Conservation (phyloP, 2,113 vertebrate genomes). For the Kryptolebias marmoratus region DNA sequence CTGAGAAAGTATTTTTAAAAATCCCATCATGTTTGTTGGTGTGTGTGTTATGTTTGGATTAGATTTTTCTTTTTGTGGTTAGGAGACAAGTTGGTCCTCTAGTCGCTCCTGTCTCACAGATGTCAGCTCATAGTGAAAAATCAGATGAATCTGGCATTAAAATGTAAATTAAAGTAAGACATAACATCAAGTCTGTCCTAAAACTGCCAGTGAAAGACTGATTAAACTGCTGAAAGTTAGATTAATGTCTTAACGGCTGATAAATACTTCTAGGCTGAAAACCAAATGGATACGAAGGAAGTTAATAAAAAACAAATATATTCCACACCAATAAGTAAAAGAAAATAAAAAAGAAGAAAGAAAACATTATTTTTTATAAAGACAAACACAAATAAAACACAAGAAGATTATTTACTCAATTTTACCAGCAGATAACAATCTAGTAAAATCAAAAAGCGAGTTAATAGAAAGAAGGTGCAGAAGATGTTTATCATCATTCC, state of each 20-base stretch:
- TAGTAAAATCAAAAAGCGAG: constrained; percentile 42
- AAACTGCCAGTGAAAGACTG: constrained; percentile 21
- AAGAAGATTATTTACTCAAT: constrained; percentile 15
- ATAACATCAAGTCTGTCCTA: constrained; percentile 17
- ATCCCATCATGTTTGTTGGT: background rate
- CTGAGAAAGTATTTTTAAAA: background rate
- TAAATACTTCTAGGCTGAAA: constrained; percentile 1
- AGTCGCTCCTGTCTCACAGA: constrained; percentile 23
- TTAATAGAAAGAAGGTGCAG: constrained; percentile 61
- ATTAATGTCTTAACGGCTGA: background rate
- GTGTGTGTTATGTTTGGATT: background rate
- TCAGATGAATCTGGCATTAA: background rate
- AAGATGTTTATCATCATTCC: constrained; percentile 62
- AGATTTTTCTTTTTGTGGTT: background rate
- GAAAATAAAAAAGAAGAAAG: background rate
- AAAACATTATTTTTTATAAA: background rate
- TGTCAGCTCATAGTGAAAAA: constrained; percentile 4
- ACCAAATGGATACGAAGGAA: background rate
- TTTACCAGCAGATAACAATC: constrained; percentile 27
- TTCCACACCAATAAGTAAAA: background rate
- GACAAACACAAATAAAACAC: background rate
- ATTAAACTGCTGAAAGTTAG: constrained; percentile 20
- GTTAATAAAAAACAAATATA: background rate
- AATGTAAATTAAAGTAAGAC: background rate
- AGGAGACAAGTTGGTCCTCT: constrained; percentile 6